Conservation (phyloP, 2,888 invertebrate species). For the Diaprepes abbreviatus region DNA sequence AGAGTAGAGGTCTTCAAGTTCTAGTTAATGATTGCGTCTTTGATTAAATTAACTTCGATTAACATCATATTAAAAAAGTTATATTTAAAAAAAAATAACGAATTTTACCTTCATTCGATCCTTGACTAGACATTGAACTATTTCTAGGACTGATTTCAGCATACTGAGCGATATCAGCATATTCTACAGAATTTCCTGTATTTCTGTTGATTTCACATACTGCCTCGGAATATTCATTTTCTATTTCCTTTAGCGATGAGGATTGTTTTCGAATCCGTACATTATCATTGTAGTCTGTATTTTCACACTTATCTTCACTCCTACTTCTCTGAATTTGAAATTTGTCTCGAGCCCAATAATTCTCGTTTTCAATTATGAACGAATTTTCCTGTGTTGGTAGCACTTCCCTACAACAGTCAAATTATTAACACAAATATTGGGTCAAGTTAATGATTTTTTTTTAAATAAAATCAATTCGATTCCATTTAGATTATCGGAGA, state of each 20-base stretch:
- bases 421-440: too few relatives aligned
- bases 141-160: constrained; percentile 1
- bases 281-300: constrained; percentile 41
- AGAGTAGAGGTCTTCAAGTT: too few relatives aligned
- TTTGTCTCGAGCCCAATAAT: constrained; percentile 10
- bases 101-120: constrained; percentile 29
- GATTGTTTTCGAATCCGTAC: not conserved
- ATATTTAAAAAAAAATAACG: not conserved
- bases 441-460: too few relatives aligned
- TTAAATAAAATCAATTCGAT: too few relatives aligned
- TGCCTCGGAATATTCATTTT: constrained; percentile 32
- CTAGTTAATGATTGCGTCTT: too few relatives aligned
- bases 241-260: not conserved
- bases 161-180: constrained; percentile 22
- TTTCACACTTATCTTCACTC: constrained; percentile 5
- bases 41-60: too few relatives aligned
- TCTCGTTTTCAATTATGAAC: constrained; percentile 3
- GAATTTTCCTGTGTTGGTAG: too few relatives aligned
- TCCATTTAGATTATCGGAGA: too few relatives aligned
- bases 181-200: constrained; percentile 5
- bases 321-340: not conserved
- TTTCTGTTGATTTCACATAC: not conserved
- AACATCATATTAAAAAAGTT: too few relatives aligned
- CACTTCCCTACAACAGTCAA: too few relatives aligned
- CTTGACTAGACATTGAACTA: constrained; percentile 26